Base-by-base conservation (phyloP, 2,888 invertebrate species). In the Rhagonycha fulva region DNA sequence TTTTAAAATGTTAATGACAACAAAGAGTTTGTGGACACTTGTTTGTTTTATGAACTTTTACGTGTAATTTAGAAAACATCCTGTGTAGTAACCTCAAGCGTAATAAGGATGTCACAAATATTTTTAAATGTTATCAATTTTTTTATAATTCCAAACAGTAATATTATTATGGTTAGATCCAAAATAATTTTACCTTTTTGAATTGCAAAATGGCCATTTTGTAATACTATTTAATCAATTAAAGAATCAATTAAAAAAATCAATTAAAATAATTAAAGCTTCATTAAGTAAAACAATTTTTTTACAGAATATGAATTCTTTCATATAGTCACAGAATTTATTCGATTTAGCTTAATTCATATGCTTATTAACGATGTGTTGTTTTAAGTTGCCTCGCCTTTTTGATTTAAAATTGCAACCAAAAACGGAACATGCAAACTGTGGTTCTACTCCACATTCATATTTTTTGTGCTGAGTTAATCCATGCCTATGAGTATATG, bases 391-490 rank as follows among this genome's bases (percentile, higher is more conserved):
- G 68, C 83, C 83, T 73, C 82, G 84, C n/a, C 84, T 83, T 72
- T 85, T 86, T 24, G 84, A 82, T 75, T 84, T 85, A 70, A 83
- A 82, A 19, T 78, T 74, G 79, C 88, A 88, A 66, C 75, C 78
- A 47, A 74, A 68, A 12, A 84, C 63, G 7, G 84, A 81, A 77
- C 89, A 89, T 26, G 77, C 80, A 80, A 88, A 89, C 79, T 84
- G 85, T 9, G 88, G 87, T 68, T 87, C 86, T 74, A 87, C 87
- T 9, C 88, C 89, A 75, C 89, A 89, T 77, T 88, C 85, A 72
- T 84, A 84, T 76, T 81, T 84, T 72, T 78, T 79, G 75, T 87
- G 86, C 14, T 83, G 82, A 28, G 77, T 80, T 47, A 86, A 74
- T 7, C 83, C 83, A 11, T 82, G 79, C 71, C 82, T 82, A 19